These are phyloP conservation scores for Oscheius sp. DNA, from an alignment of 2,888 invertebrate species.

Conservation along the genomic window DNA sequence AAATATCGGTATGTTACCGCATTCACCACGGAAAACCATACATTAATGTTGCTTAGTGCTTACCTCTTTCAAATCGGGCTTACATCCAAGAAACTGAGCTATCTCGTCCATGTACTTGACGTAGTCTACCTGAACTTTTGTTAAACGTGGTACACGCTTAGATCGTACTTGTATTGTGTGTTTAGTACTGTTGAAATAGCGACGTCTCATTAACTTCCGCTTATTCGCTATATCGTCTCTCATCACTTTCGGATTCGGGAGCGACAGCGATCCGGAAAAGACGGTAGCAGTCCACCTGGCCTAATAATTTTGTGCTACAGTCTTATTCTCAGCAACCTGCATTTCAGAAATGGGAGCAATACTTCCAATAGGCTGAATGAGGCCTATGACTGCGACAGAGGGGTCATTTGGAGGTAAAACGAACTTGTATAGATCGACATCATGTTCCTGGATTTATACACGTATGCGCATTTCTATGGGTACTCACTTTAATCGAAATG, in stretches of 20 bases:
- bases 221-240: conserved; percentile 61
- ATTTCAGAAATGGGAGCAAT: conserved; percentile 76
- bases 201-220: conserved; percentile 58
- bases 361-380: conserved; percentile 76
- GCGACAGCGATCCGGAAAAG: conserved; percentile 53
- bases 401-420: conserved; percentile 73
- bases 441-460: conserved; percentile 66
- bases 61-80: conserved; percentile 59
- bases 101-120: conserved; percentile 72
- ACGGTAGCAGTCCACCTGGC: conserved; percentile 66
- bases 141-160: too few species aligned
- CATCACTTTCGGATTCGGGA: conserved; percentile 55
- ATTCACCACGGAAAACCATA: too few species aligned
- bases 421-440: conserved; percentile 74
- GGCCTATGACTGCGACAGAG: conserved; percentile 73
- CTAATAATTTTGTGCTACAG: background rate
- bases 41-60: background rate
- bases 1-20: too few species aligned
- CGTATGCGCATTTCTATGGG: background rate
- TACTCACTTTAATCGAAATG: conserved; percentile 61
- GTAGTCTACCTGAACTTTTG: conserved; percentile 58
- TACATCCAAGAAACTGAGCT: conserved; percentile 66
- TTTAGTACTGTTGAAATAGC: conserved; percentile 67
- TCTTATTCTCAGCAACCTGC: conserved; percentile 58
- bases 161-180: conserved; percentile 68